Conservation (phyloP, 1,140 invertebrate genomes). For the Aphidius gifuensis region DNA sequence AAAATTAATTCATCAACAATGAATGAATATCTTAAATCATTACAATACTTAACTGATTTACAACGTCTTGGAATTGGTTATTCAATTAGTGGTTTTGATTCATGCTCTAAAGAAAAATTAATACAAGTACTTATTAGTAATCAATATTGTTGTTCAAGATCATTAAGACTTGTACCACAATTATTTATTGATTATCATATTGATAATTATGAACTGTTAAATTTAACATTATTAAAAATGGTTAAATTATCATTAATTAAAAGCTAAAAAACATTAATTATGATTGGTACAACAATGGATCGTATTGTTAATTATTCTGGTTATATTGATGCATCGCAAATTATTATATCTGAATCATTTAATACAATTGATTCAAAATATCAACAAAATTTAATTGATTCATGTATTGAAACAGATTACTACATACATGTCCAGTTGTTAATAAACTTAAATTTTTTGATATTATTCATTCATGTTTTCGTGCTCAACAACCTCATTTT, state of each 20-base stretch:
- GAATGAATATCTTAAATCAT: slow-evolving; percentile 43
- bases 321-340: slow-evolving; percentile 43
- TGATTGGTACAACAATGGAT: slow-evolving; percentile 30
- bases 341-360: slow-evolving; percentile 38
- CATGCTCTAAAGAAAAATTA: slow-evolving; percentile 41
- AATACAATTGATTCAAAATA: slow-evolving; percentile 33
- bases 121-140: slow-evolving; percentile 40
- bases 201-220: slow-evolving; percentile 38
- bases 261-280: slow-evolving; percentile 36
- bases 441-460: slow-evolving; percentile 36
- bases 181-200: slow-evolving; percentile 43
- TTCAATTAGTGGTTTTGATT: slow-evolving; percentile 41
- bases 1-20: slow-evolving; percentile 34
- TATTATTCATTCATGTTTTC: slow-evolving; percentile 35
- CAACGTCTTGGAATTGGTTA: slow-evolving; percentile 49
- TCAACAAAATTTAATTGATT: slow-evolving; percentile 31
- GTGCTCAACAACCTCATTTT: slow-evolving; percentile 35
- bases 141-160: slow-evolving; percentile 28
- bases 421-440: slow-evolving; percentile 43
- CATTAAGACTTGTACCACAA: slow-evolving; percentile 36
- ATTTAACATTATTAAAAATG: slow-evolving; percentile 38
- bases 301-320: slow-evolving; percentile 37
- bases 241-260: slow-evolving; percentile 35
- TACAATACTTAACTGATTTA: slow-evolving; percentile 48
- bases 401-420: slow-evolving; percentile 36